Conservation (phyloP, 2,797 vertebrate genomes). For the Pithecia hirsuta region DNA sequence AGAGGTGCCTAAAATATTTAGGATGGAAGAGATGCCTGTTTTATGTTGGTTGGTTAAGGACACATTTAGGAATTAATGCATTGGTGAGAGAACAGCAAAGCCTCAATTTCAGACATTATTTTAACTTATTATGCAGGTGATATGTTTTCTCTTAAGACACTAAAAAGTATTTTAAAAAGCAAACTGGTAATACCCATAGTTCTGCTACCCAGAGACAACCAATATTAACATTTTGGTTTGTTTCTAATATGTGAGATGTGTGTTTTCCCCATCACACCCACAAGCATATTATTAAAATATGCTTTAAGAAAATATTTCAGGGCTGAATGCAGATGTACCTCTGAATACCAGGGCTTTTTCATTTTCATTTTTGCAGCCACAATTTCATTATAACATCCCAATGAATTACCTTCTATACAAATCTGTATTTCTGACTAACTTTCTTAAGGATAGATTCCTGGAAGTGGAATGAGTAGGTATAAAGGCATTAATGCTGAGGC, state of each 20-base stretch:
- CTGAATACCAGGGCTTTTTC: background rate
- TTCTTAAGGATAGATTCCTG: background rate
- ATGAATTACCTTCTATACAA: background rate
- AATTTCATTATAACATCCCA: background rate
- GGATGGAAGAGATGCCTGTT: background rate
- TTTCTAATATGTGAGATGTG: background rate
- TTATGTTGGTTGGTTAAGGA: background rate
- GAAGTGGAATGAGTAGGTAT: background rate
- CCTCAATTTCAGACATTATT: slow-evolving; percentile 40
- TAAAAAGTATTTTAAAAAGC: slow-evolving; percentile 5
- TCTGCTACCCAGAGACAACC: background rate
- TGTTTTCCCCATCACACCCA: background rate
- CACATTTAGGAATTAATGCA: background rate
- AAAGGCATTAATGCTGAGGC: background rate
- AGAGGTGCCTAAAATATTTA: background rate
- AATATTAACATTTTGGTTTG: background rate
- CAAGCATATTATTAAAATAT: background rate
- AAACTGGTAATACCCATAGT: background rate
- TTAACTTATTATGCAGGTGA: slow-evolving; percentile 9
- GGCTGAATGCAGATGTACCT: background rate
- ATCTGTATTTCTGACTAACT: slow-evolving; percentile 24
- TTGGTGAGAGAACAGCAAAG: background rate
- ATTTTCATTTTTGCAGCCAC: background rate
- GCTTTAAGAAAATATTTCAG: background rate
- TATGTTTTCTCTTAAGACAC: background rate